Conservation (phyloP, 2,113 vertebrate genomes). For the Haemorhous mexicanus region DNA sequence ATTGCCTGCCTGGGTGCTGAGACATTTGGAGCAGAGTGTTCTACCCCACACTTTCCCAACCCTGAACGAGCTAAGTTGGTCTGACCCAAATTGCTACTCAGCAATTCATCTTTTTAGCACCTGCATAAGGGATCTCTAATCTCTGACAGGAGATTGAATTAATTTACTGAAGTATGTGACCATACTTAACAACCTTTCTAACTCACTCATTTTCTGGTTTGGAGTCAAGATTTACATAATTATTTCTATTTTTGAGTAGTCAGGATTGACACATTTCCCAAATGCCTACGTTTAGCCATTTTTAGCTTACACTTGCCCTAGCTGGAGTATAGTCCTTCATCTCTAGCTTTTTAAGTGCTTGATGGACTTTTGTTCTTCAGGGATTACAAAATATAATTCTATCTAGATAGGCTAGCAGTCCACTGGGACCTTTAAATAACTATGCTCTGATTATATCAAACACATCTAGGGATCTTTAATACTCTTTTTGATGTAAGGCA, state of each 20-base stretch:
- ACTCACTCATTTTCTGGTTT: not conserved
- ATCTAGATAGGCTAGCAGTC: not conserved
- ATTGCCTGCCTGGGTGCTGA: not conserved
- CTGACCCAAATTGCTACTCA: constrained; percentile 39
- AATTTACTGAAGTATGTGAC: constrained; percentile 61
- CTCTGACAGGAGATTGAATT: constrained; percentile 61
- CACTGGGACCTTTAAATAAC: constrained; percentile 30
- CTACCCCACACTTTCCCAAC: not conserved
- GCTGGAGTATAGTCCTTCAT: constrained; percentile 29
- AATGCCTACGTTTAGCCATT: constrained; percentile 18
- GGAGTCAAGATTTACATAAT: constrained; percentile 70
- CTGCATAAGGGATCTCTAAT: constrained; percentile 61
- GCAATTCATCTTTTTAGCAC: constrained; percentile 52
- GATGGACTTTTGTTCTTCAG: not conserved
- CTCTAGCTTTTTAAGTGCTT: constrained; percentile 24
- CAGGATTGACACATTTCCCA: constrained; percentile 47
- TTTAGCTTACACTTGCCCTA: constrained; percentile 43
- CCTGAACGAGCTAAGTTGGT: not conserved
- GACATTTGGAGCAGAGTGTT: constrained; percentile 1
- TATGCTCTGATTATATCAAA: constrained; percentile 36
- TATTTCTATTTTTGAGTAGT: constrained; percentile 64
- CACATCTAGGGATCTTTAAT: not conserved
- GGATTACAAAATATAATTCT: constrained; percentile 36
- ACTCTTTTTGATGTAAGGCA: not conserved
- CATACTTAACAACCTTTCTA: constrained; percentile 55